A percentile compares a stretch with the other conserved stretches of the same genome.
Conservation (phyloP, 2,797 vertebrate genomes). For the Notamacropus eugenii region DNA sequence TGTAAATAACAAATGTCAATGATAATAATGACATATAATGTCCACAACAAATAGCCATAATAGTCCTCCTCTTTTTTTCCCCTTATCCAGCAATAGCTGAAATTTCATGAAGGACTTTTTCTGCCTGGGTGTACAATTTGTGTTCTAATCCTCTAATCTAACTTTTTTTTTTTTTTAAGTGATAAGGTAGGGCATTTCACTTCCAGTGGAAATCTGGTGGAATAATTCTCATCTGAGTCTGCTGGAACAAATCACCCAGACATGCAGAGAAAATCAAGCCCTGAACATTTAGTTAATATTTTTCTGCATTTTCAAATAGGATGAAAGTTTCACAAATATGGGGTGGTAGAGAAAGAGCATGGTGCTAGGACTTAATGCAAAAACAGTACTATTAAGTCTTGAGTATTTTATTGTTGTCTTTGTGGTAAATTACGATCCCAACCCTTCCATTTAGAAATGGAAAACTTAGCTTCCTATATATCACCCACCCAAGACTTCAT, state of each 20-base stretch:
- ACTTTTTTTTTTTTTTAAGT: background rate
- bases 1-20: background rate
- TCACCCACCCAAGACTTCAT: background rate
- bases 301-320: background rate
- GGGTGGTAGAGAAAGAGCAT: background rate
- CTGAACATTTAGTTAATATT: background rate
- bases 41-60: background rate
- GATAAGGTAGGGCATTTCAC: background rate
- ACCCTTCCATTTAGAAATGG: background rate
- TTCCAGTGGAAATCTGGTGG: background rate
- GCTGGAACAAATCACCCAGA: background rate
- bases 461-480: background rate
- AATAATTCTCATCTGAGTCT: background rate
- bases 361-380: background rate
- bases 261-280: background rate
- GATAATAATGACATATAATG: rapidly evolving
- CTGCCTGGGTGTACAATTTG: background rate
- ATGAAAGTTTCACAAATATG: background rate
- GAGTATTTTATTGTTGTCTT: background rate
- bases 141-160: background rate
- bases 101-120: background rate
- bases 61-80: background rate
- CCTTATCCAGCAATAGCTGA: background rate
- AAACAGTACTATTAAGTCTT: background rate
- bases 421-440: background rate